Percentiles rank a stretch among this genome's conserved stretches.
phyloP scores from a whole-genome alignment of 2,797 vertebrate species.

The Falco cherrug region DNA sequence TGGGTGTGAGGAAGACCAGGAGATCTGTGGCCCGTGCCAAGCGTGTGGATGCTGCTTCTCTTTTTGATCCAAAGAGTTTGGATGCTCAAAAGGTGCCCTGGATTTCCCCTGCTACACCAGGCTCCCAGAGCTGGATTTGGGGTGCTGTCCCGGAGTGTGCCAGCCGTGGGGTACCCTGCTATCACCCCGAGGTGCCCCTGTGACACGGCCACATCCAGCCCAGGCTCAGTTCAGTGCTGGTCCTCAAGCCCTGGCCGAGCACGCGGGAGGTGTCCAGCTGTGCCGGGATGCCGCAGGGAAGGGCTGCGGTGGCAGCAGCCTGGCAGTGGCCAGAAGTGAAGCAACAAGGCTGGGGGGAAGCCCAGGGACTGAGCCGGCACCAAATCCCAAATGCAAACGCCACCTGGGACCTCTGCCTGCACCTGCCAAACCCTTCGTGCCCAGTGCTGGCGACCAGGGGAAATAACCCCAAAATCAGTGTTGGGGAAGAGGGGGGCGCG shows the following conservation, averaged over 20 bases:
- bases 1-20: accelerated
- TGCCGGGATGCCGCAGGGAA: background rate
- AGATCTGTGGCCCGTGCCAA: background rate
- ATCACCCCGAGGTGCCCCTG: accelerated
- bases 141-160: accelerated
- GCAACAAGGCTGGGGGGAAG: background rate
- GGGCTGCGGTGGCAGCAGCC: background rate
- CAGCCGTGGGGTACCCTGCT: accelerated
- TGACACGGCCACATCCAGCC: background rate
- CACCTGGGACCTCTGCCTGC: accelerated
- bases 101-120: background rate
- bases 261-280: background rate
- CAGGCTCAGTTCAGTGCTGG: background rate
- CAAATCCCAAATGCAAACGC: background rate
- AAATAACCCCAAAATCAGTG: accelerated
- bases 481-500: accelerated
- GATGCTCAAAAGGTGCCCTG: background rate
- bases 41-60: accelerated
- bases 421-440: background rate
- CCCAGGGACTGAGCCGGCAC: background rate
- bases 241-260: background rate
- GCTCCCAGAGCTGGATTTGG: background rate
- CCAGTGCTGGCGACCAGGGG: accelerated
- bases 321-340: background rate
- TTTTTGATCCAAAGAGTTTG: background rate